Conservation (phyloP, 2,113 vertebrate genomes). For the Lipotes vexillifer region DNA sequence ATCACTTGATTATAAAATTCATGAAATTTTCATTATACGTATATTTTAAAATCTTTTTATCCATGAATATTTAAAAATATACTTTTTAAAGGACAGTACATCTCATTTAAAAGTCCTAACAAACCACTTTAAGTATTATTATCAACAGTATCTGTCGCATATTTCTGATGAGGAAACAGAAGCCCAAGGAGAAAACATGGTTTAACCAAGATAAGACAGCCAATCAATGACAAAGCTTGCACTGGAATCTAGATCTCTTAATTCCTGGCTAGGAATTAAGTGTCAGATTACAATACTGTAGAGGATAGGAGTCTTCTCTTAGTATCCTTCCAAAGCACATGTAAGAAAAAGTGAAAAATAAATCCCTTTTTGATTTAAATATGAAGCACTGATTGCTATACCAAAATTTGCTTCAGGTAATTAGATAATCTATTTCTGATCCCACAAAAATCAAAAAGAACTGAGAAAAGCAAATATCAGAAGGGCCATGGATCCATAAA, state of each 20-base stretch:
- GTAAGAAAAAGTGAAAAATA: not conserved
- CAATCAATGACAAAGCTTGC: not conserved
- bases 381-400: not conserved
- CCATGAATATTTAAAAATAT: too few relatives aligned
- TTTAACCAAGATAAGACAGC: not conserved
- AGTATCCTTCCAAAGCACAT: not conserved
- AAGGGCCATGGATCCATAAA: not conserved
- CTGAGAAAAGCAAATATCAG: conserved; percentile 14
- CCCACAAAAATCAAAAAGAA: conserved; percentile 4
- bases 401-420: not conserved
- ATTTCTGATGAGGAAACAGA: conserved; percentile 18
- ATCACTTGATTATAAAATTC: not conserved
- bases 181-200: not conserved
- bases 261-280: not conserved
- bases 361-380: not conserved
- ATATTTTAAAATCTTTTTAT: conserved; percentile 33
- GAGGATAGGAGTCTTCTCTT: not conserved
- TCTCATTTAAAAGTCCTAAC: conserved; percentile 19
- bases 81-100: not conserved
- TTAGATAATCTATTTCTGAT: conserved; percentile 18
- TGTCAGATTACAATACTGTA: not conserved
- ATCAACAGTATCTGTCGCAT: not conserved
- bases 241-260: not conserved
- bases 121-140: not conserved
- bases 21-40: not conserved